Conservation (phyloP, 2,113 vertebrate genomes). For the Elaphurus davidianus region DNA sequence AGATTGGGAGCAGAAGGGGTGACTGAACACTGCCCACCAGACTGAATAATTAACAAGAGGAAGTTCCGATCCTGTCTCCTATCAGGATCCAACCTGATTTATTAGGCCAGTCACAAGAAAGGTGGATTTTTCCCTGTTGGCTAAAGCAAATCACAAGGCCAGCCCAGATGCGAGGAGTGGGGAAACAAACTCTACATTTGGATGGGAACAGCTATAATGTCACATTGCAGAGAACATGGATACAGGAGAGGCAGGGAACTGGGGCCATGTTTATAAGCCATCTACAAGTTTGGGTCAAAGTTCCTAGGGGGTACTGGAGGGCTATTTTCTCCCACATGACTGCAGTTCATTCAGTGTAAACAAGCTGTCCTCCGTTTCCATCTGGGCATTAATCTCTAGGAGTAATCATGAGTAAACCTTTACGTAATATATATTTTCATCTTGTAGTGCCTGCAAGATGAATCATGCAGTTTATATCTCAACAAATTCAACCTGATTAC, state of each 20-base stretch:
- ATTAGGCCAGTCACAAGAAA: not conserved
- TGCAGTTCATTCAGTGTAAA: not conserved
- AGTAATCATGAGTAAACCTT: not conserved
- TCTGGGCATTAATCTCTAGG: not conserved
- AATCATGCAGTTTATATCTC: not conserved
- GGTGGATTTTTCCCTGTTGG: not conserved
- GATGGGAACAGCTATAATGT: not conserved
- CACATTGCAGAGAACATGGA: not conserved
- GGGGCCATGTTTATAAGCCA: not conserved
- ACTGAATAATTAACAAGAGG: not conserved
- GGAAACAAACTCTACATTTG: not conserved
- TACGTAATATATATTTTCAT: not conserved
- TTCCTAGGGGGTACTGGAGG: not conserved
- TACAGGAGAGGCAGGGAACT: not conserved
- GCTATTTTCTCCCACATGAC: not conserved
- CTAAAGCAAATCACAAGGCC: not conserved
- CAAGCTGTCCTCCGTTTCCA: not conserved
- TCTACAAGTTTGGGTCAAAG: not conserved
- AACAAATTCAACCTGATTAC: not conserved
- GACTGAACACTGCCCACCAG: not conserved
- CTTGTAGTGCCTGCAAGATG: not conserved
- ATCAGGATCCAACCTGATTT: not conserved
- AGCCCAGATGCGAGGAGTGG: not conserved
- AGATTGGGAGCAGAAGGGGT: not conserved
- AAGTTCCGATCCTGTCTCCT: not conserved